Base-by-base conservation (phyloP, 2,797 vertebrate species). In the Diplodus puntazzo region DNA sequence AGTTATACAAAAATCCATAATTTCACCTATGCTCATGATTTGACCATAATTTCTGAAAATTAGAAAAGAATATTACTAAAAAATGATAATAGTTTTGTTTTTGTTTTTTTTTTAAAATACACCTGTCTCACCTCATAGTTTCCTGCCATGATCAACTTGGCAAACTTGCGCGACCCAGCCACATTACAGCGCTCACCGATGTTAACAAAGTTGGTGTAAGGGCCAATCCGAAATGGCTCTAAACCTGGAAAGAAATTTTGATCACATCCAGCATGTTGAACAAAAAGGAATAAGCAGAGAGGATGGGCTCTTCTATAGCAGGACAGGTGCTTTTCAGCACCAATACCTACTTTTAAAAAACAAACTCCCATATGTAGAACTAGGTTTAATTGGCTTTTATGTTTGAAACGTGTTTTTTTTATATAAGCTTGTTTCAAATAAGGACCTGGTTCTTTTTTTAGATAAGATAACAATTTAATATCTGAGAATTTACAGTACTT, bases 151-250 rank as follows among this genome's bases (percentile, higher is more conserved):
- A 99, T 96, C 89, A 99, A 95, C 81, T 96, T 98, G 76, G 98
- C 98, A 90, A 99, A 99, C 87, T 92, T 98, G 84, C 93, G 96
- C 67, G 98, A 99, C 65, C 98, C 98, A 0, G 98, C 97, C 69
- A 99, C 98, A 0, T 99, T 99, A 89, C 98, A 99, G 61, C 98
- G 97, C 69, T 99, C 98, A 0, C 98, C 98, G 5, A 99, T 98
- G 88, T 99, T 99, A 48, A 99, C 97, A 1, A 99, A 99, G 93
- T 99, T 99, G 69, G 98, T 99, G 81, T 97, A 97, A 0, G 97
- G 97, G 9, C 98, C 98, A 1, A 99, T 95, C 80, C 94, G 95
- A 94, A 99, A 99, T 0, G 98, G 96, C 72, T 99, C 98, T 73
- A 99, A 89, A 91, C 98, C 98, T 99, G 81, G 0, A 70, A 52